Evolutionary conservation across 2,797 vertebrate genomes (phyloP), one percentile per base, ranked within the genome.

Genomic region (Mus minutoides): DNA sequence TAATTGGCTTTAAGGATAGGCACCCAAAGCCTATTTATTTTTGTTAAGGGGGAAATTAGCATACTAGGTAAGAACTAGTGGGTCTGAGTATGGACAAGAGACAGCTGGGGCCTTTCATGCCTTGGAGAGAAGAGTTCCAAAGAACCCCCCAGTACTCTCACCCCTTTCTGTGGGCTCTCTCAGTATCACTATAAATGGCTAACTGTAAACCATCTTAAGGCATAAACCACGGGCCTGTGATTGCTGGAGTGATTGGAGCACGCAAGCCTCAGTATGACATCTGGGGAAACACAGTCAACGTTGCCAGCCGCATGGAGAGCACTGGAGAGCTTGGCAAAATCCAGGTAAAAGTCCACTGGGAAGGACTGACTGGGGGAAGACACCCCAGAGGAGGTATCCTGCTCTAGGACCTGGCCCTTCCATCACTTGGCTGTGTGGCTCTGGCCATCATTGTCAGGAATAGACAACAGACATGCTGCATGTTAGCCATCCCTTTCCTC

Each of bases 221-320:
- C 19, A 99, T 99, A 96, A 99, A 99, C 97, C 99, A 99, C 0
- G 99, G 99, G 64, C 99, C 99, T 0, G 99, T 99, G 91, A 99
- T 99, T 34, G 99, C 99, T 4, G 99, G 99, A 19, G 99, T 99
- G 95, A 99, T 99, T 0, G 99, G 99, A 43, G 99, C 99, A 29
- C 99, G 99, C 71, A 99, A 99, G 87, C 99, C 99, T 43, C 99
- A 99, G 97, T 99, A 99, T 0, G 99, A 99, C 94, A 99, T 99
- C 62, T 99, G 99, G 99, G 99, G 99, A 40, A 99, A 99, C 98
- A 99, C 99, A 0, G 99, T 99, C 5, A 99, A 99, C 0, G 99
- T 99, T 1, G 99, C 99, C 58, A 99, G 99, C 96, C 98, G 99
- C 4, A 99, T 99, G 99, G 99, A 99, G 97, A 99, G 99, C 95